Evolutionary conservation across 2,113 vertebrate genomes (phyloP).

Genomic region (Sprattus sprattus): DNA sequence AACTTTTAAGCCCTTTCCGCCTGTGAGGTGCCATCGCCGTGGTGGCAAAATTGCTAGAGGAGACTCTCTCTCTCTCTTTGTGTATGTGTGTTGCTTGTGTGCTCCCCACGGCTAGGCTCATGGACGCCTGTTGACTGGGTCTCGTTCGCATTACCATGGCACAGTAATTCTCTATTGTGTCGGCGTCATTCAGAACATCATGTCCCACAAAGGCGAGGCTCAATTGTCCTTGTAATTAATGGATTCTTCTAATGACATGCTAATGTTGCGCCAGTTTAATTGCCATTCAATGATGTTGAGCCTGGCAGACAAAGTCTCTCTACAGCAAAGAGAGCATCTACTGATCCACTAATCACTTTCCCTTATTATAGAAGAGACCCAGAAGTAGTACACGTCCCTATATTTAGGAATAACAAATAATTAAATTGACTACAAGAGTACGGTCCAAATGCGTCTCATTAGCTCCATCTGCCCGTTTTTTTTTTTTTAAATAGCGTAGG

Average conservation of each 20-base stretch:
- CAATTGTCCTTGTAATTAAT: conserved; percentile 50
- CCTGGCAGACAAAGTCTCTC: conserved; percentile 1
- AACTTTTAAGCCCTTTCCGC: too few species aligned
- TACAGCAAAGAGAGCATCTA: conserved; percentile 31
- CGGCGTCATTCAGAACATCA: conserved; percentile 59
- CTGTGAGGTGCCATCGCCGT: too few species aligned
- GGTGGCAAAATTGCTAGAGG: too few species aligned
- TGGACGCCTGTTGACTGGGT: conserved; percentile 31
- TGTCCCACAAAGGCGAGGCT: conserved; percentile 55
- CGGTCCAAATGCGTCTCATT: too few species aligned
- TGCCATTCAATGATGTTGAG: conserved; percentile 30
- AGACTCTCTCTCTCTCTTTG: too few species aligned
- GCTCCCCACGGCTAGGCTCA: conserved; percentile 16
- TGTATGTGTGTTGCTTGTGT: too few species aligned
- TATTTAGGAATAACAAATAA: too few species aligned
- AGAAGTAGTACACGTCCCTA: too few species aligned
- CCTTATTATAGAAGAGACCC: conserved; percentile 24
- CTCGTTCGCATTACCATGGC: conserved; percentile 36
- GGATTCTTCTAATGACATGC: conserved; percentile 64
- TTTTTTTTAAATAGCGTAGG: too few species aligned
- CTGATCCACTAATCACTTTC: conserved; percentile 40
- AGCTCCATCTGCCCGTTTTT: too few species aligned
- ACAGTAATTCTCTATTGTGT: conserved; percentile 35
- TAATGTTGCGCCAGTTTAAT: conserved; percentile 48
- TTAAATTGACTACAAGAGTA: too few species aligned